These are phyloP conservation scores for Drosophila meridiana DNA, from an alignment of 2,888 invertebrate genomes.

Conservation along the genomic window DNA sequence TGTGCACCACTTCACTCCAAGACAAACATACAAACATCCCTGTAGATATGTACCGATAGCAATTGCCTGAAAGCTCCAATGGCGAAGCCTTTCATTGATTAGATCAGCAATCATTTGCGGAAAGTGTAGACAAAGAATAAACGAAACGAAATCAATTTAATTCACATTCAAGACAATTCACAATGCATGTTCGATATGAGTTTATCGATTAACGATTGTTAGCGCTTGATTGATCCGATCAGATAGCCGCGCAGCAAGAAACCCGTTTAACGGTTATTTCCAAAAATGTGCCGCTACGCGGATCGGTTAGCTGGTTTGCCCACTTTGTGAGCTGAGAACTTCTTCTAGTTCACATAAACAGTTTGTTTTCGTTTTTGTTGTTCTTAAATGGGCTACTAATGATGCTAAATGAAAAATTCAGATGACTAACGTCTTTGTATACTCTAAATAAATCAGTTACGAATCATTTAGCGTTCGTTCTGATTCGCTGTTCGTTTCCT, in stretches of 20 bases:
- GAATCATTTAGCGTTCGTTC: conserved; percentile 31
- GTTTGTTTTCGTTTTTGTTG: background rate
- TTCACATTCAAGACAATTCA: background rate
- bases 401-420: conserved; percentile 29
- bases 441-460: conserved; percentile 43
- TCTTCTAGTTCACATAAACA: conserved; percentile 9
- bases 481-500: conserved; percentile 46
- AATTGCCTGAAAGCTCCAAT: conserved; percentile 21
- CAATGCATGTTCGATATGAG: conserved; percentile 5
- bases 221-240: conserved; percentile 11
- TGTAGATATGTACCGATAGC: conserved; percentile 5
- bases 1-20: conserved; percentile 2
- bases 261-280: conserved; percentile 21
- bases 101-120: conserved; percentile 21
- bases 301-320: conserved; percentile 13
- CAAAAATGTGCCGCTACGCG: conserved; percentile 25
- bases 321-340: conserved; percentile 4
- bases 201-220: conserved; percentile 15
- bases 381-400: conserved; percentile 33
- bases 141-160: conserved; percentile 18
- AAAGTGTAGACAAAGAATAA: conserved; percentile 16
- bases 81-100: conserved; percentile 24
- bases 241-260: conserved; percentile 14
- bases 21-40: background rate
- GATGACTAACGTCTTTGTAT: conserved; percentile 16